phyloP scores from a whole-genome alignment of 2,888 invertebrate species.

The Drosophila austrosaltans region DNA sequence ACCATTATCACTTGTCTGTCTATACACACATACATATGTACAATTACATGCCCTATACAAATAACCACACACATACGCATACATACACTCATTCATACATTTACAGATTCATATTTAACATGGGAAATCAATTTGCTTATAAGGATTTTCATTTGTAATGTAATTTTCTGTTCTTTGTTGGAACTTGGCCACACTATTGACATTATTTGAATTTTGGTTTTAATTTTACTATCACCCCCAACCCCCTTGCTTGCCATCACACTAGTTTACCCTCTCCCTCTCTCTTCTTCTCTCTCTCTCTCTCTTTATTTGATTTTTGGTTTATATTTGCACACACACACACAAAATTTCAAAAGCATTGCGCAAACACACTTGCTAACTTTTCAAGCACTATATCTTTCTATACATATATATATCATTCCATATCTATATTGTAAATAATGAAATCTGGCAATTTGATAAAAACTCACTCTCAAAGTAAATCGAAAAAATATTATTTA shows the following conservation, averaged over 20 bases:
- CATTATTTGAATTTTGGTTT: slow-evolving; percentile 22
- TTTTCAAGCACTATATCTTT: slow-evolving; percentile 37
- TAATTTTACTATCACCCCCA: not conserved
- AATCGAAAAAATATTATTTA: slow-evolving; percentile 52
- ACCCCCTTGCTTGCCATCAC: not conserved
- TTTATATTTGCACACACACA: slow-evolving; percentile 35
- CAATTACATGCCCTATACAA: not conserved
- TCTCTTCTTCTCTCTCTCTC: not conserved
- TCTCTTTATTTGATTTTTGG: slow-evolving; percentile 28
- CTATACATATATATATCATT: slow-evolving; percentile 1
- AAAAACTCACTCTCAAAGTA: slow-evolving; percentile 41
- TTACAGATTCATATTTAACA: slow-evolving; percentile 22
- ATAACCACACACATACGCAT: not conserved
- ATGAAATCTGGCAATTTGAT: slow-evolving; percentile 47
- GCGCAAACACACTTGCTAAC: slow-evolving; percentile 55
- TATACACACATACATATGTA: not conserved
- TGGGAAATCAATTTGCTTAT: slow-evolving; percentile 50
- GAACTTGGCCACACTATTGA: slow-evolving; percentile 51
- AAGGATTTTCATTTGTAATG: slow-evolving; percentile 47
- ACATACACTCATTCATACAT: not conserved
- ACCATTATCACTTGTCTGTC: slow-evolving; percentile 37
- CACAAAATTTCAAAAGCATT: slow-evolving; percentile 50
- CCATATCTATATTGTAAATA: slow-evolving; percentile 48
- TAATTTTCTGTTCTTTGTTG: slow-evolving; percentile 15
- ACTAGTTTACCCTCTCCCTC: not conserved